phyloP scores from a whole-genome alignment of 2,888 invertebrate genomes.

The Nemotelus nigrinus region DNA sequence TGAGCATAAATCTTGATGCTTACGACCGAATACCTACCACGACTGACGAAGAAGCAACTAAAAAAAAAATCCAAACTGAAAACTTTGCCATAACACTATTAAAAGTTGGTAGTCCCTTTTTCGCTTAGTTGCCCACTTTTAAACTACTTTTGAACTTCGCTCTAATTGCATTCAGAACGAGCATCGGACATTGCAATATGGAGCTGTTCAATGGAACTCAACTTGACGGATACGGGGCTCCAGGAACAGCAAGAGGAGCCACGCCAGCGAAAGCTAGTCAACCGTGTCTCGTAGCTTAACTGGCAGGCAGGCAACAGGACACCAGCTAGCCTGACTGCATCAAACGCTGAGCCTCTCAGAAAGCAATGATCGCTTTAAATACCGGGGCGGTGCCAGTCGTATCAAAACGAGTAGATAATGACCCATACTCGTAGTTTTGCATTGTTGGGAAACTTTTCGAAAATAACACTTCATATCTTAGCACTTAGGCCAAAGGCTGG shows the following conservation, averaged over 20 bases:
- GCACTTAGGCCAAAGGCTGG: no score
- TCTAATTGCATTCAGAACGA: constrained; percentile 36
- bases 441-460: no score
- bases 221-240: background rate
- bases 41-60: background rate
- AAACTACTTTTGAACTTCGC: constrained; percentile 26
- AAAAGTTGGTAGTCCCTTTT: constrained; percentile 42
- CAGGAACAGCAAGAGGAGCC: background rate
- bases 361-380: no score
- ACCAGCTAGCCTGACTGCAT: background rate
- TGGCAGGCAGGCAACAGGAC: background rate
- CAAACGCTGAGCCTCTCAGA: no score
- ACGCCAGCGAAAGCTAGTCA: background rate
- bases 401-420: no score
- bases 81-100: constrained; percentile 36
- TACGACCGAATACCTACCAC: no score
- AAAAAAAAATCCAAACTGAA: constrained; percentile 1
- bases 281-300: background rate
- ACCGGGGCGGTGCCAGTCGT: no score
- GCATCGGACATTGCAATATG: background rate
- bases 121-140: constrained; percentile 41
- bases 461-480: no score
- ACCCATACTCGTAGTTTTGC: no score
- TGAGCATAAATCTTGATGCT: constrained; percentile 22
- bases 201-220: constrained; percentile 8